These are phyloP conservation scores for Antitype chi DNA, from an alignment of 2,888 invertebrate species.

Conservation along the genomic window DNA sequence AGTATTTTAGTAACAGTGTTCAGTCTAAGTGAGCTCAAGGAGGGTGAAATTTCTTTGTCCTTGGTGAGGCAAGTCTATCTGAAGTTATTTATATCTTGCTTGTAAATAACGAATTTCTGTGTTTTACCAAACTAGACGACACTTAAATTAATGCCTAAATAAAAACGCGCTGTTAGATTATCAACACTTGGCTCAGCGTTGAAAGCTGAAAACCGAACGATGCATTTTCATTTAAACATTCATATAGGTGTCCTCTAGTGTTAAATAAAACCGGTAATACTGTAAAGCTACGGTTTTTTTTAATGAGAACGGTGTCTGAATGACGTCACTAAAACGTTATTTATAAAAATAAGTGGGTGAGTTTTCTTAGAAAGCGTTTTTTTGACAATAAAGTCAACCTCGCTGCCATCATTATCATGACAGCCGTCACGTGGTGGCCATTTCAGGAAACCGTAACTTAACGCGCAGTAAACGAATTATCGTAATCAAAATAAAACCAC, in stretches of 20 bases:
- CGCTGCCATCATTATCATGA: not conserved
- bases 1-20: slow-evolving; percentile 27
- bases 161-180: not conserved
- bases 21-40: slow-evolving; percentile 6
- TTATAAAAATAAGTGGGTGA: not conserved
- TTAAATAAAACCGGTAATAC: not conserved
- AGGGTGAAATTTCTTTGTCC: slow-evolving; percentile 3
- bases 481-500: slow-evolving; percentile 6
- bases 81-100: not conserved
- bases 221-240: not conserved
- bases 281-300: not conserved
- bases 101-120: not conserved
- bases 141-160: too few relatives aligned
- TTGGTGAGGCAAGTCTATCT: not conserved
- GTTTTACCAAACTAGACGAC: not conserved
- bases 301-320: not conserved
- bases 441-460: not conserved
- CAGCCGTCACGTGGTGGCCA: not conserved
- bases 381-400: not conserved
- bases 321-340: not conserved
- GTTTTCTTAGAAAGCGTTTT: not conserved
- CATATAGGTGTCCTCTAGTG: not conserved
- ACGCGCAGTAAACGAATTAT: slow-evolving; percentile 3
- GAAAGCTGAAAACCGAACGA: not conserved
- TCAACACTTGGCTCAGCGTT: not conserved